These are phyloP conservation scores for Salvator merianae DNA, from an alignment of 2,113 vertebrate genomes.

Conservation along the genomic window DNA sequence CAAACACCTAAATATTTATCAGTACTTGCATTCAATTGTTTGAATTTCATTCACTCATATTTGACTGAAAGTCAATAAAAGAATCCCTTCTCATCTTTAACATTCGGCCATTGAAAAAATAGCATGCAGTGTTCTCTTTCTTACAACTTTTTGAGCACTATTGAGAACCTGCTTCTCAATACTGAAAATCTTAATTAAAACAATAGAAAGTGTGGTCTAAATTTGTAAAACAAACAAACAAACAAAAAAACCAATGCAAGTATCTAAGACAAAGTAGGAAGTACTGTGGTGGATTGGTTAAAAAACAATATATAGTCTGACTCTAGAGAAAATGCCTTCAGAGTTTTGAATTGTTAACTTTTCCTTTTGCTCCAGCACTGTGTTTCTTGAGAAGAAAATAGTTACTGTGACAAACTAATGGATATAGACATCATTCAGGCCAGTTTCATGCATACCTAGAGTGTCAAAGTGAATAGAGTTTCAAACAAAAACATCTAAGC, in stretches of 20 bases:
- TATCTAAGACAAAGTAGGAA: conserved; percentile 58
- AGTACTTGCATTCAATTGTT: conserved; percentile 20
- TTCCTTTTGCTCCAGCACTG: conserved; percentile 53
- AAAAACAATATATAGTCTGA: conserved; percentile 45
- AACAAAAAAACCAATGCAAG: conserved; percentile 46
- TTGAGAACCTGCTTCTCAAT: conserved; percentile 45
- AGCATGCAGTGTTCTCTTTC: conserved; percentile 45
- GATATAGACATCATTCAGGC: conserved; percentile 63
- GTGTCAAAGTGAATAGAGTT: conserved; percentile 69
- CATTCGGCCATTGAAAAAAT: conserved; percentile 48
- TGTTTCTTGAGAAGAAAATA: conserved; percentile 57
- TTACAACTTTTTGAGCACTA: conserved; percentile 45
- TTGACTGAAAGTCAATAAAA: conserved; percentile 33
- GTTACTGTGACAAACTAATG: conserved; percentile 60
- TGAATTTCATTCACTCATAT: background rate
- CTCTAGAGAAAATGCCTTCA: conserved; percentile 59
- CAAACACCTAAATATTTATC: background rate
- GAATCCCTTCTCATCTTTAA: conserved; percentile 40
- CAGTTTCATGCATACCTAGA: conserved; percentile 58
- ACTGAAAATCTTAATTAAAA: conserved; percentile 71
- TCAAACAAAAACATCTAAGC: conserved; percentile 68
- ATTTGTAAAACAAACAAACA: conserved; percentile 44
- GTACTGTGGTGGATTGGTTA: conserved; percentile 51
- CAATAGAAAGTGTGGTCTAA: conserved; percentile 40
- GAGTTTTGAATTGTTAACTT: conserved; percentile 62